Evolutionary conservation across 2,113 vertebrate species (phyloP), one percentile per base, ranked within the genome.

Genomic region (Dicerorhinus sumatrensis): DNA sequence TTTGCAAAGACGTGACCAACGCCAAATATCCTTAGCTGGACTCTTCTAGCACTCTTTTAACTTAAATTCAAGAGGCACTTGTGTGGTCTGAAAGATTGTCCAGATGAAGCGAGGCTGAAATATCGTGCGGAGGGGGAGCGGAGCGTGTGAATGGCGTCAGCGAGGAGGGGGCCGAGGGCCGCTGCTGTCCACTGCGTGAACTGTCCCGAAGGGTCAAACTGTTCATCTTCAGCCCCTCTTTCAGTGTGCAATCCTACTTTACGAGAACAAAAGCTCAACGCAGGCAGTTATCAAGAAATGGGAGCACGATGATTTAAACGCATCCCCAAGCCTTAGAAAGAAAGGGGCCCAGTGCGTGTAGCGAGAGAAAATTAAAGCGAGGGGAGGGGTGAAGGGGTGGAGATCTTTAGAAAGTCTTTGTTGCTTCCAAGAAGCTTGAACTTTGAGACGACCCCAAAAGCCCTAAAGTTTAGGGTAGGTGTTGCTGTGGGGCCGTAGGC

Each of bases 141-240:
- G 67, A n/a, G 8, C 2, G 0, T 0, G 17, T 5, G 73, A 93
- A 91, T 93, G 87, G 96, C 84, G 17, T 67, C 39, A 33, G 73
- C 42, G 0, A 88, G 87, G 39, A 83, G 70, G 97, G 92, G 75
- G 89, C 96, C 92, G 76, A 36, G 62, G 14, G 76, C 84, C 46
- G 80, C 75, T 62, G 95, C 98, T 98, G 98, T 93, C 98, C 98
- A 97, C 27, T 0, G 84, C 96, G 93, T 98, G 98, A 98, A 98
- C 99, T 99, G 98, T 98, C 98, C 98, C 77, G 42, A 92, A 97
- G 98, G 98, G 98, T 99, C 99, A 99, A 99, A 98, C 99, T 98
- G 99, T 99, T 99, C 98, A 98, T 98, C 98, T 98, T 56, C 98
- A 98, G 98, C 98, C 98, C 98, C 97, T 98, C 98, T 98, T 97